Percentiles rank a stretch among this genome's conserved stretches.
Evolutionary conservation across 37 sponge, comb jelly and placozoan genomes (phyloP).

Genomic region (Aphrocallistes beatrix): DNA sequence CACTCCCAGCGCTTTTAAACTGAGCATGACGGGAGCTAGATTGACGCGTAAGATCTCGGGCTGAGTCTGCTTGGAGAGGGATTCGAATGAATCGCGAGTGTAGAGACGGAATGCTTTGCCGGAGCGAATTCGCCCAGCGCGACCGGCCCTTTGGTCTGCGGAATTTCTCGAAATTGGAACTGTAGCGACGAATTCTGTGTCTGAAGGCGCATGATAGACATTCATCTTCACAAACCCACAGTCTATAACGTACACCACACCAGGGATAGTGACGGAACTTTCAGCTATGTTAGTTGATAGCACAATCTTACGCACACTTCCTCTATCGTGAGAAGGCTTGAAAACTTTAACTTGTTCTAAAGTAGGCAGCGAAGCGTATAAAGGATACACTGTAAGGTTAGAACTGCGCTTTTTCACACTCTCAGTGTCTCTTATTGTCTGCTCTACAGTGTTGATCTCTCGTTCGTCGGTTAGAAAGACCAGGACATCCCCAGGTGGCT

Average conservation of each 20-base stretch:
- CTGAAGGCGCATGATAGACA: neutral
- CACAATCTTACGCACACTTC: constrained; percentile 44
- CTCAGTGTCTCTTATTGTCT: neutral
- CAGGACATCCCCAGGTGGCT: constrained; percentile 72
- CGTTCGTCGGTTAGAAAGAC: constrained; percentile 91
- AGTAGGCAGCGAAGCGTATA: constrained; percentile 74
- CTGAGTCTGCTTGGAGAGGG: constrained; percentile 33
- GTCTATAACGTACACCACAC: constrained; percentile 84
- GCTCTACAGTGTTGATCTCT: neutral
- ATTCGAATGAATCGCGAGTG: constrained; percentile 45
- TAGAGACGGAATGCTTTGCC: constrained; percentile 67
- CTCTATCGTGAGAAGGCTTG: neutral
- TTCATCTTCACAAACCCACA: constrained; percentile 85
- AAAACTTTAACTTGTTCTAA: constrained; percentile 53
- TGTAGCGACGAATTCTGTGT: constrained; percentile 63
- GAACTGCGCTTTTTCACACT: neutral
- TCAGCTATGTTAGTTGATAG: constrained; percentile 91
- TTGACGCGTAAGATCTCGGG: constrained; percentile 71
- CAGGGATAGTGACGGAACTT: constrained; percentile 76
- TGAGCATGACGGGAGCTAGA: constrained; percentile 68
- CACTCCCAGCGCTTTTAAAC: constrained; percentile 77
- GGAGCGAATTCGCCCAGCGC: constrained; percentile 79
- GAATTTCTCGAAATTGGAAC: constrained; percentile 78
- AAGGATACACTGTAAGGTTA: constrained; percentile 45
- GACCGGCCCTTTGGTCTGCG: constrained; percentile 69